Evolutionary conservation across 2,797 vertebrate species (phyloP).

Genomic region (Clarias platycephalus): DNA sequence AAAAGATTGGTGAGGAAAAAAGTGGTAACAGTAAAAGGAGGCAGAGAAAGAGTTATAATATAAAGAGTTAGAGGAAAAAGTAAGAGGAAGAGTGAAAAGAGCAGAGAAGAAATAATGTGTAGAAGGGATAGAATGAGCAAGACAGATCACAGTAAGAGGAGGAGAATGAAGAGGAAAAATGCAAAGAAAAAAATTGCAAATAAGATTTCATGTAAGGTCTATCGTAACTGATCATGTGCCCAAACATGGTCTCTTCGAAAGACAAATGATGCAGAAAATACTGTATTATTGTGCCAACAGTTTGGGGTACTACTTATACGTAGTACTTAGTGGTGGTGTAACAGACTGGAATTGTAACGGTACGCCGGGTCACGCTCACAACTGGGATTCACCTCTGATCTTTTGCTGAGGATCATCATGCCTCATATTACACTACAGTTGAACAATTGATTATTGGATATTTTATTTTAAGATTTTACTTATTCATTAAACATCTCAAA

Average conservation of each 20-base stretch:
- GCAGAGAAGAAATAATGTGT: neutral
- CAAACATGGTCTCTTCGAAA: neutral
- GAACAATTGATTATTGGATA: too few relatives aligned
- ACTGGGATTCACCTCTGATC: too few relatives aligned
- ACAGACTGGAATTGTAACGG: too few relatives aligned
- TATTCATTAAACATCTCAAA: too few relatives aligned
- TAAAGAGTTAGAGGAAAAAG: neutral
- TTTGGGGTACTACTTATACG: neutral
- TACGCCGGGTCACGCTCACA: too few relatives aligned
- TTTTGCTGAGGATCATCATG: too few relatives aligned
- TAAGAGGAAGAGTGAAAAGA: neutral
- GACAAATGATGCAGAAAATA: neutral
- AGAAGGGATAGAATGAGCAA: neutral
- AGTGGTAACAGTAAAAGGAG: neutral
- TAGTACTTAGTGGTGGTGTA: too few relatives aligned
- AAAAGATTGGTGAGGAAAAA: neutral
- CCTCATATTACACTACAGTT: too few relatives aligned
- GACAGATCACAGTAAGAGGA: neutral
- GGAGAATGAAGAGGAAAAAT: neutral
- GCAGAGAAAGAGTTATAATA: neutral
- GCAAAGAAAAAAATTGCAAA: neutral
- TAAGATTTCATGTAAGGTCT: neutral
- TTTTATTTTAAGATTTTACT: too few relatives aligned
- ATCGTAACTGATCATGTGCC: neutral
- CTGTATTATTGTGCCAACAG: neutral